These are phyloP conservation scores for Harpalus rufipes DNA, from an alignment of 2,888 invertebrate species.

Conservation along the genomic window DNA sequence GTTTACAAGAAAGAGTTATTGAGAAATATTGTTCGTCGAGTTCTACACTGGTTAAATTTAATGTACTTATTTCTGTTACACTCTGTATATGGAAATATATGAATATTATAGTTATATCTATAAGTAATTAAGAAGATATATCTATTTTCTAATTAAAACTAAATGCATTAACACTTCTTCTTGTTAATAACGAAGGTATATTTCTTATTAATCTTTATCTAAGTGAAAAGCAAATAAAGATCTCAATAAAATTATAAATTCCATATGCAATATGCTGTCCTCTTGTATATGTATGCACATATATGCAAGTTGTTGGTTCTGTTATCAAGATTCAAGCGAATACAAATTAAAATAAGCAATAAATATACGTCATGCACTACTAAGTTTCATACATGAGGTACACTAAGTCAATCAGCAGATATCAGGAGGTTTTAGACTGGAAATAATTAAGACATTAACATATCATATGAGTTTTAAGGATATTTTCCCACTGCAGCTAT, in stretches of 20 bases:
- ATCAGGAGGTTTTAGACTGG: constrained; percentile 24
- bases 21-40: no score
- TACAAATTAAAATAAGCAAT: constrained; percentile 67
- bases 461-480: no score
- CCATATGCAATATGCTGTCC: constrained; percentile 21
- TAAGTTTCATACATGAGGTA: constrained; percentile 37
- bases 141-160: neutral
- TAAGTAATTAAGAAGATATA: neutral
- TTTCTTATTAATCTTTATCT: neutral
- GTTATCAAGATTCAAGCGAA: constrained; percentile 60
- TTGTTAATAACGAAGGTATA: neutral
- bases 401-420: constrained; percentile 61
- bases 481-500: no score
- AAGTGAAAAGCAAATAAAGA: constrained; percentile 40
- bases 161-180: neutral
- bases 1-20: no score
- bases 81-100: neutral
- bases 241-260: constrained; percentile 58
- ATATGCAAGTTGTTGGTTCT: constrained; percentile 2
- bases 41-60: no score
- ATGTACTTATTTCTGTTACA: no score
- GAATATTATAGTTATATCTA: neutral
- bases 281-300: no score
- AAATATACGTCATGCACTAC: constrained; percentile 31
- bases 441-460: neutral